phyloP scores from a whole-genome alignment of 2,113 vertebrate genomes.

The Dicentrarchus labrax region DNA sequence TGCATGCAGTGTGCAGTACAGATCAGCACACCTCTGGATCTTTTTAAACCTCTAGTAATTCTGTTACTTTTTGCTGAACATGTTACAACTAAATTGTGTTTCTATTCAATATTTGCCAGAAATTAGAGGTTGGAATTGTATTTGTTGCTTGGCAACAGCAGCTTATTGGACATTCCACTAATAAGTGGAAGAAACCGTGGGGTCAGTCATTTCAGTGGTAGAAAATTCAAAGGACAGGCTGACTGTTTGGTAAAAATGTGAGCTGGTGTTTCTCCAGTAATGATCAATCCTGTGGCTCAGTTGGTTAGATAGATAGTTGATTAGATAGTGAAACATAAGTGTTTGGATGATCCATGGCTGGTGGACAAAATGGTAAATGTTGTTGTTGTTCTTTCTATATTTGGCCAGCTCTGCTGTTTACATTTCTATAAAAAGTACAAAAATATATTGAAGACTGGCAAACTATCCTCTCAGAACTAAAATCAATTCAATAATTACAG shows the following conservation, averaged over 20 bases:
- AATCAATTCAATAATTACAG: background rate
- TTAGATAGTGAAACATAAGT: background rate
- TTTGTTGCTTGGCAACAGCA: conserved; percentile 52
- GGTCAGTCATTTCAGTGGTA: background rate
- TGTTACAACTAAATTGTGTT: conserved; percentile 12
- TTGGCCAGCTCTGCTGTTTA: background rate
- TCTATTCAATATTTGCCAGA: conserved; percentile 8
- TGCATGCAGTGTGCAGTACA: too few relatives aligned
- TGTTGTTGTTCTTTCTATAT: background rate
- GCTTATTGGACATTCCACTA: conserved; percentile 1
- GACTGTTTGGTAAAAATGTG: background rate
- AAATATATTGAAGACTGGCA: background rate
- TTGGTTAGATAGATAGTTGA: background rate
- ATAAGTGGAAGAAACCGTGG: conserved; percentile 4
- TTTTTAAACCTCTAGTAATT: background rate
- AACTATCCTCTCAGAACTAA: background rate
- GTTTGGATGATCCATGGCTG: background rate
- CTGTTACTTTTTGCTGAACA: conserved; percentile 1
- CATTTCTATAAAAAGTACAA: background rate
- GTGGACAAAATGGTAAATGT: background rate
- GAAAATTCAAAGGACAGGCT: background rate
- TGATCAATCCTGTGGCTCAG: background rate
- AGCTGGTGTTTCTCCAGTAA: background rate
- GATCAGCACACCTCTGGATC: background rate
- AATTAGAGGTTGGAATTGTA: conserved; percentile 16